A percentile compares a stretch with the other conserved stretches of the same genome.
These are phyloP conservation scores for Phoenicopterus ruber DNA, from an alignment of 2,113 vertebrate genomes.

Conservation along the genomic window DNA sequence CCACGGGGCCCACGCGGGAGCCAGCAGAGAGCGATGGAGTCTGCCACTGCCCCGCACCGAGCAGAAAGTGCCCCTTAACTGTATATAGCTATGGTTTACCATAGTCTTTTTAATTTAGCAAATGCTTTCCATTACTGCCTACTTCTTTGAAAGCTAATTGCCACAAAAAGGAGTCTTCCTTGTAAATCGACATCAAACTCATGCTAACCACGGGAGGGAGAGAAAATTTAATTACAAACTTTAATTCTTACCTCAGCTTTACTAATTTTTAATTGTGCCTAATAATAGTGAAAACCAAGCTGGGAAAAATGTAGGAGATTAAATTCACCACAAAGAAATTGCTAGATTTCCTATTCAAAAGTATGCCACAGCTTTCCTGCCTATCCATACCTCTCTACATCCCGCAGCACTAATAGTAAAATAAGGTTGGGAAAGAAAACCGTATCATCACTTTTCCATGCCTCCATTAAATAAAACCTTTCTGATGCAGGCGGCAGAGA, in stretches of 20 bases:
- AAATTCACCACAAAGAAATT: slow-evolving; percentile 29
- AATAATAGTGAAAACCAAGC: slow-evolving; percentile 40
- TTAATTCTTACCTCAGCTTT: slow-evolving; percentile 40
- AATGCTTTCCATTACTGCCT: background rate
- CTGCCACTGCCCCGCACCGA: fast-evolving
- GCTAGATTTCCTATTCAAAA: slow-evolving; percentile 30
- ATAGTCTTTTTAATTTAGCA: background rate
- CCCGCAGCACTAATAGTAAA: slow-evolving; percentile 26
- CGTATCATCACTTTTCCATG: background rate
- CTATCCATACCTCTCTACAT: background rate
- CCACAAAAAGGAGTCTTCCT: background rate
- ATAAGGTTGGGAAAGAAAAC: slow-evolving; percentile 1
- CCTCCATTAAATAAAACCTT: background rate
- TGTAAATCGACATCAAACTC: background rate
- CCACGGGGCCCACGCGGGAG: fast-evolving
- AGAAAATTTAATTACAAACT: slow-evolving; percentile 38
- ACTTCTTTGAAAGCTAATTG: background rate
- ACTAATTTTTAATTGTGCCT: slow-evolving; percentile 35
- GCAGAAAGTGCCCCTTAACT: background rate
- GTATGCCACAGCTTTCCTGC: background rate
- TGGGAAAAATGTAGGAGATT: slow-evolving; percentile 13
- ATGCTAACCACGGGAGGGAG: background rate
- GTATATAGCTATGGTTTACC: background rate
- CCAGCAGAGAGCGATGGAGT: background rate
- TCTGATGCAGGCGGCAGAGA: background rate